Percentiles rank a stretch among this genome's conserved stretches.
phyloP scores from a whole-genome alignment of 1,140 invertebrate species.

The Brachionus rubens region DNA sequence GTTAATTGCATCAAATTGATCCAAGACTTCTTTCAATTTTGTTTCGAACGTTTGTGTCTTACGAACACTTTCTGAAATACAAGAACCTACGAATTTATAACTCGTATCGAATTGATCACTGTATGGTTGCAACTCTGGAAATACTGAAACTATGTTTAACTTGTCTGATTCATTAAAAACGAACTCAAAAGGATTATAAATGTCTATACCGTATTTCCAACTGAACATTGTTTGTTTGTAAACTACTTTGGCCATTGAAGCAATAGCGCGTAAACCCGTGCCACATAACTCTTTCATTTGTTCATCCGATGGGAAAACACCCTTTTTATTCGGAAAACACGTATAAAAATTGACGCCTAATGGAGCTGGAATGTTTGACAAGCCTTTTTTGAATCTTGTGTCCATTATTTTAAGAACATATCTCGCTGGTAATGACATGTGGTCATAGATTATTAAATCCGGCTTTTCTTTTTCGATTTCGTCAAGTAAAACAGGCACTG shows the following conservation, averaged over 20 bases:
- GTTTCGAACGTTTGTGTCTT: not conserved
- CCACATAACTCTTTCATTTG: not conserved
- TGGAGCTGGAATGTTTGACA: not conserved
- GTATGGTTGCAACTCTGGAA: conserved; percentile 20
- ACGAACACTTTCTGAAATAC: not conserved
- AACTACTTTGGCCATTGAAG: not conserved
- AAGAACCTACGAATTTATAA: conserved; percentile 19
- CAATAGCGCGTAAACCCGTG: not conserved
- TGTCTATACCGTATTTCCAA: not conserved
- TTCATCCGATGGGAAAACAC: not conserved
- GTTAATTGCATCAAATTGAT: not conserved
- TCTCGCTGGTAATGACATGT: not conserved
- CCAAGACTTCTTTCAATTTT: conserved; percentile 22
- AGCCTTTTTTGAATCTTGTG: not conserved
- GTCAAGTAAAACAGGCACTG: not conserved
- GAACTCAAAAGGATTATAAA: conserved; percentile 4
- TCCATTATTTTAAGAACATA: not conserved
- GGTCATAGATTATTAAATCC: conserved; percentile 31
- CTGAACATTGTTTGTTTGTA: not conserved
- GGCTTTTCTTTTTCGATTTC: conserved; percentile 18
- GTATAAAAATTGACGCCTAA: not conserved
- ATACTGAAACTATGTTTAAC: conserved; percentile 12
- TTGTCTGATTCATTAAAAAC: not conserved
- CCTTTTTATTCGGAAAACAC: not conserved
- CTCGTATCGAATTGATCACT: not conserved